These are phyloP conservation scores for Thalassoma bifasciatum DNA, from an alignment of 2,113 vertebrate genomes.

Conservation along the genomic window DNA sequence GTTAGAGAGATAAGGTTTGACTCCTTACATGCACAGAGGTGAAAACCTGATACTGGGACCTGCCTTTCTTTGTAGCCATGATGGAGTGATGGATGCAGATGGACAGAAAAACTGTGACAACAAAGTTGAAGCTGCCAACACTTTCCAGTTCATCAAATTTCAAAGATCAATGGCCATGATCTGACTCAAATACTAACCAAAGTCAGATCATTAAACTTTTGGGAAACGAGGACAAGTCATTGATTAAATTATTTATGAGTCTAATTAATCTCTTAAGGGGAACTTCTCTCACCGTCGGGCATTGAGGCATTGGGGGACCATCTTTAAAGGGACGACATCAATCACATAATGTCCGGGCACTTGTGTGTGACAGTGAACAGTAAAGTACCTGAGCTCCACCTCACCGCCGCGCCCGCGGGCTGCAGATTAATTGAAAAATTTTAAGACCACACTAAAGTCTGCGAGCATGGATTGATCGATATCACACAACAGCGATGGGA, in stretches of 20 bases:
- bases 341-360: slow-evolving; percentile 63
- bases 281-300: slow-evolving; percentile 55
- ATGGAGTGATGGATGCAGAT: slow-evolving; percentile 53
- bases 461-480: slow-evolving; percentile 40
- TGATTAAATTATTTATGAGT: slow-evolving; percentile 81
- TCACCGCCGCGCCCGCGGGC: slow-evolving; percentile 38
- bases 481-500: slow-evolving; percentile 10
- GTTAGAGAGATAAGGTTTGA: slow-evolving; percentile 13
- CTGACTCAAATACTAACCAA: slow-evolving; percentile 79
- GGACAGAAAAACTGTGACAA: slow-evolving; percentile 38
- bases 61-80: slow-evolving; percentile 11
- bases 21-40: slow-evolving; percentile 38
- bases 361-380: slow-evolving; percentile 63
- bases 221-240: slow-evolving; percentile 75
- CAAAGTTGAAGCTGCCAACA: slow-evolving; percentile 71
- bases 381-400: slow-evolving; percentile 70
- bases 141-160: slow-evolving; percentile 66
- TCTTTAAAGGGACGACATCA: slow-evolving; percentile 65
- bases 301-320: slow-evolving; percentile 52
- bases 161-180: slow-evolving; percentile 74
- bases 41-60: slow-evolving; percentile 42
- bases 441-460: slow-evolving; percentile 44
- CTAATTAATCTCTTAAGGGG: slow-evolving; percentile 79
- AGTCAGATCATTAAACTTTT: slow-evolving; percentile 79
- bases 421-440: slow-evolving; percentile 62